Conservation (phyloP, 1,140 invertebrate species). For the Drosophila ohnishii region DNA sequence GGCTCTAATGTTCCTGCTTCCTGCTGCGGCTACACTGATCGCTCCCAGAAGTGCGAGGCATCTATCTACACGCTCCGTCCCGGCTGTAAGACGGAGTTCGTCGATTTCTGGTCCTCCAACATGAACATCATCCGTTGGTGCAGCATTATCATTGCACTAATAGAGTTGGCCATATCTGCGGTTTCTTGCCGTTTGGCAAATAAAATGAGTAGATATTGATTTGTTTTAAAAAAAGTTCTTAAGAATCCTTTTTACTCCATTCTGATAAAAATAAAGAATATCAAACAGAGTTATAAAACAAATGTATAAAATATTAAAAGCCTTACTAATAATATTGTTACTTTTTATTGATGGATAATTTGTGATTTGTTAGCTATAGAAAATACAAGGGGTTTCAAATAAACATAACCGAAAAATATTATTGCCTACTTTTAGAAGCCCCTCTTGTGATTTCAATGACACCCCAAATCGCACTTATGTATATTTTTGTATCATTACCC, state of each 20-base stretch:
- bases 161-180: slow-evolving; percentile 63
- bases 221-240: neutral
- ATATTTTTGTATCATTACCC: neutral
- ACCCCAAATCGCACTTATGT: neutral
- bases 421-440: neutral
- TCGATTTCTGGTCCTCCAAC: slow-evolving; percentile 83
- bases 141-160: slow-evolving; percentile 86
- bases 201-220: slow-evolving; percentile 1
- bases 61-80: slow-evolving; percentile 63
- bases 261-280: neutral
- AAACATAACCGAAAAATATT: neutral
- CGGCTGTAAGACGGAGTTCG: slow-evolving; percentile 83
- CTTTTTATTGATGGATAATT: neutral
- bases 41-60: slow-evolving; percentile 54
- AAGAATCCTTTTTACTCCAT: too few species aligned
- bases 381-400: neutral
- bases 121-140: slow-evolving; percentile 85
- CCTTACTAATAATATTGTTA: neutral
- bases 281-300: neutral
- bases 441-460: neutral
- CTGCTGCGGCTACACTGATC: slow-evolving; percentile 81
- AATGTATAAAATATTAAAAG: neutral
- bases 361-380: neutral
- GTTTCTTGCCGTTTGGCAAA: slow-evolving; percentile 69
- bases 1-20: slow-evolving; percentile 60